These are phyloP conservation scores for Pollenia griseotomentosa DNA, from an alignment of 2,888 invertebrate genomes.

Conservation along the genomic window DNA sequence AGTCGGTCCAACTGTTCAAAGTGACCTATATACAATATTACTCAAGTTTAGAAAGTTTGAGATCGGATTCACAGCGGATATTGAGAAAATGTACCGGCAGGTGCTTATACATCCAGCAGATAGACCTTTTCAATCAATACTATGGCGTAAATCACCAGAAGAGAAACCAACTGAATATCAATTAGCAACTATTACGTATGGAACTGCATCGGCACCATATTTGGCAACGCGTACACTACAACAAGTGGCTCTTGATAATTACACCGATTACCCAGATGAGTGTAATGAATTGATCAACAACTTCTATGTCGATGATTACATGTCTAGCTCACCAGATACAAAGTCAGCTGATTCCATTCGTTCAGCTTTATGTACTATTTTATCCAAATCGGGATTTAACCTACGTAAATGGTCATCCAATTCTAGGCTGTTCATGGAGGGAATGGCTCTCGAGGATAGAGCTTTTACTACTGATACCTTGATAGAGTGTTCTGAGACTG, in stretches of 20 bases:
- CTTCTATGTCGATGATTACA: constrained; percentile 57
- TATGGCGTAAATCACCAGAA: constrained; percentile 51
- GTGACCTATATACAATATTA: constrained; percentile 57
- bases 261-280: constrained; percentile 25
- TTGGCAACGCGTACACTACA: constrained; percentile 56
- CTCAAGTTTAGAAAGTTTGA: constrained; percentile 50
- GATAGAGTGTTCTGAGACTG: constrained; percentile 74
- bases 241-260: constrained; percentile 59
- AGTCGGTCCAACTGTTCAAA: constrained; percentile 63
- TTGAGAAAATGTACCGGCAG: constrained; percentile 68
- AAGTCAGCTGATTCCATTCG: constrained; percentile 7
- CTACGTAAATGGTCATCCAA: constrained; percentile 58
- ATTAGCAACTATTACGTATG: constrained; percentile 56
- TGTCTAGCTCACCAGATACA: background rate
- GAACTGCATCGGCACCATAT: constrained; percentile 54
- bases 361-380: constrained; percentile 20
- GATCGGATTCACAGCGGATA: constrained; percentile 51
- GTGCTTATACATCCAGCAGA: constrained; percentile 46
- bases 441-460: background rate
- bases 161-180: constrained; percentile 38
- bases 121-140: constrained; percentile 47
- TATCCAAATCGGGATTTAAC: constrained; percentile 48
- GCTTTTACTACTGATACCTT: constrained; percentile 74
- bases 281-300: constrained; percentile 43
- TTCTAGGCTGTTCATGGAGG: constrained; percentile 30